Evolutionary conservation across 2,113 vertebrate species (phyloP), one percentile per base, ranked within the genome.

Genomic region (Trachemys scripta): DNA sequence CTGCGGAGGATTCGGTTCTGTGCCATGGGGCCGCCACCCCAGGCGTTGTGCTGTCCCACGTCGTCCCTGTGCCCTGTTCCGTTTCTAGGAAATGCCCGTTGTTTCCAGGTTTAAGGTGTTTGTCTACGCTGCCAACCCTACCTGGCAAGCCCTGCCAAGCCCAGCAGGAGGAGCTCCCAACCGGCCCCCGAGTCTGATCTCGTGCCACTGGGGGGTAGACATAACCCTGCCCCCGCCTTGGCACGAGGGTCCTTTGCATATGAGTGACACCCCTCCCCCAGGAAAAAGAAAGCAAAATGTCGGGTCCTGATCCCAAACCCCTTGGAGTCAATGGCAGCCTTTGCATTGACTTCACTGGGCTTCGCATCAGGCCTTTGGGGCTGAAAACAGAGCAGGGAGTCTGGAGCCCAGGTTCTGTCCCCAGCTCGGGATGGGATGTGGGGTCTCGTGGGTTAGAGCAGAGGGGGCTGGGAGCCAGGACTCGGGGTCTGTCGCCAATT

Each of bases 111-210:
- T 90, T 90, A 85, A 80, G 51, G 82, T 80, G 89, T 90, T 84
- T 31, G 82, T 84, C 84, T 84, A 59, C 53, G 12, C 72, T 62
- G 82, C 82, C 89, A 80, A 76, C 82, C 75, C 89, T 80, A 85
- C 80, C 59, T 47, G 83, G 89, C 89, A 80, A 80, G 14, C 75
- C 76, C 89, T 91, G 89, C 89, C 83, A 79, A 80, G 89, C 89
- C 83, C 89, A 85, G 89, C 83, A 45, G 76, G 54, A 54, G 76
- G 75, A 45, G 57, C 78, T 47, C 31, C 54, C 24, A 20, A 24
- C 49, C 62, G 3, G 38, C 19, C 62, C 49, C 82, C 49, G 8
- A 69, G 59, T 24, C 82, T 57, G 8, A 72, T 80, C 56, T 57
- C 29, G 29, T 69, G 56, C 50, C 42, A 9, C 27, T n/a, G 89